Evolutionary conservation across 1,140 invertebrate genomes (phyloP).

Genomic region (Arion vulgaris): DNA sequence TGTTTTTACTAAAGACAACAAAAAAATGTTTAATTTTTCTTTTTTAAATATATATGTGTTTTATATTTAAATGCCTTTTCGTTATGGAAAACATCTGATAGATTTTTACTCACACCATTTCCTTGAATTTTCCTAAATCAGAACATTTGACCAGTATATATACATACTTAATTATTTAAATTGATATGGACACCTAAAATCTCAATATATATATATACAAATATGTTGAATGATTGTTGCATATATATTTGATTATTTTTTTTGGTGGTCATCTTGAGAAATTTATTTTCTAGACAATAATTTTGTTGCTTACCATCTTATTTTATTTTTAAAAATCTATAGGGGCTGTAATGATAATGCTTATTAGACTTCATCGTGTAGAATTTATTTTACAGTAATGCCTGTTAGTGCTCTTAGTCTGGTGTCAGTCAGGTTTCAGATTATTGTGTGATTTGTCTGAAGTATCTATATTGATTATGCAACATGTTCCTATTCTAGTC

Average conservation of each 20-base stretch:
- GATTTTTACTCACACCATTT: background rate
- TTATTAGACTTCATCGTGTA: slow-evolving; percentile 22
- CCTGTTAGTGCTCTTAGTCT: background rate
- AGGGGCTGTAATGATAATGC: background rate
- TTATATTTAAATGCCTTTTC: background rate
- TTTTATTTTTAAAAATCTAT: background rate
- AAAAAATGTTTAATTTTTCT: background rate
- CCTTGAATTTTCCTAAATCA: too few species aligned
- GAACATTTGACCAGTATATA: background rate
- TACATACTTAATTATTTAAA: background rate
- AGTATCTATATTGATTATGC: slow-evolving; percentile 38
- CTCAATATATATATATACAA: background rate
- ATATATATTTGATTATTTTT: too few species aligned
- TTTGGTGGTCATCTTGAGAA: too few species aligned
- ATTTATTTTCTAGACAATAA: background rate
- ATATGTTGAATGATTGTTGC: too few species aligned
- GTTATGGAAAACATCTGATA: background rate
- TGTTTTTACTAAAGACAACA: background rate
- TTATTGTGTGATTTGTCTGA: slow-evolving; percentile 1
- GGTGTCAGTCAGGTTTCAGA: background rate
- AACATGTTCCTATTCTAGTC: slow-evolving; percentile 55
- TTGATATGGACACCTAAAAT: background rate
- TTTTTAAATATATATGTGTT: background rate
- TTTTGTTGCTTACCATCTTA: too few species aligned
- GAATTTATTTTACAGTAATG: slow-evolving; percentile 11